A percentile compares a stretch with the other conserved stretches of the same genome.
Conservation (phyloP, 2,888 invertebrate genomes). For the Lathronympha strigana region DNA sequence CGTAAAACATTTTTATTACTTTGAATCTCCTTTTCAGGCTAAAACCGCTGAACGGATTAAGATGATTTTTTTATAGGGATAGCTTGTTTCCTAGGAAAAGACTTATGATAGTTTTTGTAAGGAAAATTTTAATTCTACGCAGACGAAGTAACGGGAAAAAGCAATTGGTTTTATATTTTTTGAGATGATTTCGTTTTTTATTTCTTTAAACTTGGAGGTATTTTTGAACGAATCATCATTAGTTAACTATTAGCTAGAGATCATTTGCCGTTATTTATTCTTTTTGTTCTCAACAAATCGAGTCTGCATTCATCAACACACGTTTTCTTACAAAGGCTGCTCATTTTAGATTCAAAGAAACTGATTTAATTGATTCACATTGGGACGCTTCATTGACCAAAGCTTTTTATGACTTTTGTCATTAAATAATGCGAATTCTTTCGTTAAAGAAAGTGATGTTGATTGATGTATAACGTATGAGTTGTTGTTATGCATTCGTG, state of each 20-base stretch:
- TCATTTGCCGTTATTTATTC: conserved; percentile 25
- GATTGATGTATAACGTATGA: conserved; percentile 14
- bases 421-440: conserved; percentile 21
- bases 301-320: conserved; percentile 26
- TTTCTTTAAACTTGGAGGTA: neutral
- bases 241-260: conserved; percentile 34
- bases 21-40: too few relatives aligned
- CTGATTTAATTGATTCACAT: conserved; percentile 42
- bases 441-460: conserved; percentile 30
- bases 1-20: too few relatives aligned
- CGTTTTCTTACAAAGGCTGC: conserved; percentile 41
- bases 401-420: conserved; percentile 10
- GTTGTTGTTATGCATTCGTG: conserved; percentile 5
- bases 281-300: conserved; percentile 30
- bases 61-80: too few relatives aligned
- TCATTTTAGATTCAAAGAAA: conserved; percentile 44
- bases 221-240: conserved; percentile 23
- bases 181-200: conserved; percentile 5
- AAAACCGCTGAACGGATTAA: too few relatives aligned
- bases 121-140: too few relatives aligned
- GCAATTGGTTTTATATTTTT: neutral
- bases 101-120: too few relatives aligned
- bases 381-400: conserved; percentile 39
- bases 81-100: too few relatives aligned
- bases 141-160: too few relatives aligned